phyloP scores from a whole-genome alignment of 1,140 invertebrate genomes.

The Sarcophaga bullata region DNA sequence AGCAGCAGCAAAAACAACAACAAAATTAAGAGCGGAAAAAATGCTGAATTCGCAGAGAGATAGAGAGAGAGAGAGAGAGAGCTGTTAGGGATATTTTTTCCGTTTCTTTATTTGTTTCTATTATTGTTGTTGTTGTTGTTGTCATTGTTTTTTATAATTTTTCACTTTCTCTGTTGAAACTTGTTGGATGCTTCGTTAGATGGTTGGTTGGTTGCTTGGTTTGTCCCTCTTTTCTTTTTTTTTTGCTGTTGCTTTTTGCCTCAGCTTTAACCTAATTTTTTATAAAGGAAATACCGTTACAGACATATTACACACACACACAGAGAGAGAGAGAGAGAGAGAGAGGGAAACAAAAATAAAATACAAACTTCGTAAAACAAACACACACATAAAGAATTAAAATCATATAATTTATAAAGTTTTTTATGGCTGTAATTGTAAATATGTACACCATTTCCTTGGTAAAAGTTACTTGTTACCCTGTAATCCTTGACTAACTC shows the following conservation, averaged over 20 bases:
- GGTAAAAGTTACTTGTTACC: too few species aligned
- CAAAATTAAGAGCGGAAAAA: not conserved
- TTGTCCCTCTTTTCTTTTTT: not conserved
- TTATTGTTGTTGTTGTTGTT: too few species aligned
- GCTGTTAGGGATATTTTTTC: not conserved
- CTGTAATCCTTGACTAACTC: too few species aligned
- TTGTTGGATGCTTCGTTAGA: not conserved
- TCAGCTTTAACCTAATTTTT: conserved; percentile 9
- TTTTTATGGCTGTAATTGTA: not conserved
- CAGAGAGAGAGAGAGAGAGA: not conserved
- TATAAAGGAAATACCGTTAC: not conserved
- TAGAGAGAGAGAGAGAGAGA: too few species aligned
- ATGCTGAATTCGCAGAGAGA: not conserved
- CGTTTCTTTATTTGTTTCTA: not conserved
- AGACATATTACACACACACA: not conserved
- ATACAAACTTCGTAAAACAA: too few species aligned
- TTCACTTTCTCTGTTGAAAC: not conserved
- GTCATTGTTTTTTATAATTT: not conserved
- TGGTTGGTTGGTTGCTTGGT: not conserved
- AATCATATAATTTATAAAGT: not conserved
- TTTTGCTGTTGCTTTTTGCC: not conserved
- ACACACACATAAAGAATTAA: not conserved
- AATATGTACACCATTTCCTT: not conserved
- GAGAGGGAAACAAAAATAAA: too few species aligned
- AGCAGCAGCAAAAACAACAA: not conserved